phyloP scores from a whole-genome alignment of 2,888 invertebrate genomes.

The Magallana nippona region DNA sequence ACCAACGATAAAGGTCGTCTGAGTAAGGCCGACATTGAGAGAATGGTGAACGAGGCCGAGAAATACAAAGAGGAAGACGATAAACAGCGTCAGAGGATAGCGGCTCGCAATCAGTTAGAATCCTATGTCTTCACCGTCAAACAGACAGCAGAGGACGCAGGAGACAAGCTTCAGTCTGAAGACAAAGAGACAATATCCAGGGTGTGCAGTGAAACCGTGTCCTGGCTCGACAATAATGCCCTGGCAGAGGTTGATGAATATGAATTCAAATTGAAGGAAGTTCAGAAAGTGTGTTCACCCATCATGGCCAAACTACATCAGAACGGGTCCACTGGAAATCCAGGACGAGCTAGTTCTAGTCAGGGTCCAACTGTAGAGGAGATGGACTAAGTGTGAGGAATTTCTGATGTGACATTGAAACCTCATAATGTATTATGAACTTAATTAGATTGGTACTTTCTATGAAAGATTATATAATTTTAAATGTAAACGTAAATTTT shows the following conservation, averaged over 20 bases:
- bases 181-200: constrained; percentile 86
- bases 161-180: constrained; percentile 82
- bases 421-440: too few species aligned
- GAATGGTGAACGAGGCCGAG: constrained; percentile 81
- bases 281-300: constrained; percentile 88
- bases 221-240: constrained; percentile 90
- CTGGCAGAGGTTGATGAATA: constrained; percentile 88
- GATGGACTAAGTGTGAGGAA: too few species aligned
- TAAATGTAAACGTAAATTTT: too few species aligned
- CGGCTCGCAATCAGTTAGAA: constrained; percentile 69
- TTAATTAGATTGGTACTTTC: too few species aligned
- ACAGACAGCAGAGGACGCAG: constrained; percentile 82
- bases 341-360: not conserved
- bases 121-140: constrained; percentile 79
- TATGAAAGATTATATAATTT: too few species aligned
- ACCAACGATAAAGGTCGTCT: constrained; percentile 92
- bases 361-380: not conserved
- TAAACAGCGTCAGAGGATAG: constrained; percentile 67
- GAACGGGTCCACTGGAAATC: not conserved
- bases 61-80: constrained; percentile 73
- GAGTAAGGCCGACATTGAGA: constrained; percentile 91
- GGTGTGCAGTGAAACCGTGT: constrained; percentile 83
- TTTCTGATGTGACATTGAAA: too few species aligned
- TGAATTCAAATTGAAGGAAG: constrained; percentile 87
- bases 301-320: constrained; percentile 85